Conservation (phyloP, 1,140 invertebrate genomes). For the Leptonema lineaticorne region DNA sequence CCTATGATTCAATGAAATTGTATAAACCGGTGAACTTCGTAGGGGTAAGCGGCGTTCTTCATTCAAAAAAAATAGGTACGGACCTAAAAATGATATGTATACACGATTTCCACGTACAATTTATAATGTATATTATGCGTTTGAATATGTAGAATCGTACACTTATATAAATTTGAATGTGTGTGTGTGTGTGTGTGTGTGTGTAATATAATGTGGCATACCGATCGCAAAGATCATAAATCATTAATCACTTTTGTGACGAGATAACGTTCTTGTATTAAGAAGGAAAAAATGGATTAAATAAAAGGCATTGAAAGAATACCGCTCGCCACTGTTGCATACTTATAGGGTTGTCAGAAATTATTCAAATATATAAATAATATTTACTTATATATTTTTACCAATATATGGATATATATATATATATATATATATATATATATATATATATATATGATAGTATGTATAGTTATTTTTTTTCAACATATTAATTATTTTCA, state of each 20-base stretch:
- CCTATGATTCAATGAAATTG: slow-evolving; percentile 24
- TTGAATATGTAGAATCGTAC: too few species aligned
- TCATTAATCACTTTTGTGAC: slow-evolving; percentile 30
- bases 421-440: too few species aligned
- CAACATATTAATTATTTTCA: too few species aligned
- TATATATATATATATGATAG: too few species aligned
- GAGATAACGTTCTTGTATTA: background rate
- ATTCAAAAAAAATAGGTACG: slow-evolving; percentile 1
- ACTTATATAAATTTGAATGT: too few species aligned
- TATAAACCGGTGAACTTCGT: background rate
- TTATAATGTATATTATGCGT: too few species aligned
- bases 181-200: background rate
- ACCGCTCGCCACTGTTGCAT: slow-evolving; percentile 11
- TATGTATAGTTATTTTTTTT: too few species aligned
- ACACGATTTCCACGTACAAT: too few species aligned
- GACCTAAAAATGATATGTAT: background rate
- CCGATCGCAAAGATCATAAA: slow-evolving; percentile 22
- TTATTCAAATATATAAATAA: too few species aligned
- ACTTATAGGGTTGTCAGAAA: background rate
- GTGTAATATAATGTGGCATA: slow-evolving; percentile 19
- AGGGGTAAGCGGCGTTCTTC: slow-evolving; percentile 21
- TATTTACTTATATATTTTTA: too few species aligned
- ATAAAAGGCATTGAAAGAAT: background rate
- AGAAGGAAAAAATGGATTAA: slow-evolving; percentile 3
- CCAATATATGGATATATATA: too few species aligned